phyloP scores from a whole-genome alignment of 2,113 vertebrate species.

The Isurus oxyrinchus region DNA sequence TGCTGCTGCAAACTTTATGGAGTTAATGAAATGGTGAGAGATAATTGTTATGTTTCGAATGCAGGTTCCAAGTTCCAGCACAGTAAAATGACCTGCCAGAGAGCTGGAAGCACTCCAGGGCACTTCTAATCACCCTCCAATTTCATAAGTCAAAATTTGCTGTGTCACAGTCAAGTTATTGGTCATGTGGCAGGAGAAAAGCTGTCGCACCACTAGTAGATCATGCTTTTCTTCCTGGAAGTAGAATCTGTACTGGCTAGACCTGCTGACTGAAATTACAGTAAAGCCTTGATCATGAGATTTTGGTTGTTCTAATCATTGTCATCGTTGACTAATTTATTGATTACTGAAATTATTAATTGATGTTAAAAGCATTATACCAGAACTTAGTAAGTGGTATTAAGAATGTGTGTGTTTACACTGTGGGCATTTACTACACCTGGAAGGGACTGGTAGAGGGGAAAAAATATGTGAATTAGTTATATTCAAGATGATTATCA shows the following conservation, averaged over 20 bases:
- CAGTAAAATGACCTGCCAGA: background rate
- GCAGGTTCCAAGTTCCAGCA: background rate
- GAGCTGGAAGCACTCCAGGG: background rate
- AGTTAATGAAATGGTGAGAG: background rate
- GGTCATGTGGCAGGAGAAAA: background rate
- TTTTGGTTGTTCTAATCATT: background rate
- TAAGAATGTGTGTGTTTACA: background rate
- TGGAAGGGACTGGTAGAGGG: background rate
- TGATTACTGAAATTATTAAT: background rate
- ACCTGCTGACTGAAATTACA: background rate
- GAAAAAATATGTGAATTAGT: background rate
- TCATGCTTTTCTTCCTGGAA: background rate
- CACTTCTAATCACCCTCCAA: background rate
- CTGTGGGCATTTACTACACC: no score
- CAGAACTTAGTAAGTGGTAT: background rate
- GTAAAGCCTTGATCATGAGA: background rate
- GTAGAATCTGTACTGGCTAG: background rate
- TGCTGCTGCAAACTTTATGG: background rate
- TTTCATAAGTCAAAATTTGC: background rate
- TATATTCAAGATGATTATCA: background rate
- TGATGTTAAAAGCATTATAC: background rate
- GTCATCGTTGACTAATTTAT: background rate
- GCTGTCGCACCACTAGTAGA: background rate
- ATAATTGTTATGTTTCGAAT: background rate
- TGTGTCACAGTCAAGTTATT: background rate